Base-by-base conservation (phyloP, 1,140 invertebrate species). In the Mercenaria mercenaria region DNA sequence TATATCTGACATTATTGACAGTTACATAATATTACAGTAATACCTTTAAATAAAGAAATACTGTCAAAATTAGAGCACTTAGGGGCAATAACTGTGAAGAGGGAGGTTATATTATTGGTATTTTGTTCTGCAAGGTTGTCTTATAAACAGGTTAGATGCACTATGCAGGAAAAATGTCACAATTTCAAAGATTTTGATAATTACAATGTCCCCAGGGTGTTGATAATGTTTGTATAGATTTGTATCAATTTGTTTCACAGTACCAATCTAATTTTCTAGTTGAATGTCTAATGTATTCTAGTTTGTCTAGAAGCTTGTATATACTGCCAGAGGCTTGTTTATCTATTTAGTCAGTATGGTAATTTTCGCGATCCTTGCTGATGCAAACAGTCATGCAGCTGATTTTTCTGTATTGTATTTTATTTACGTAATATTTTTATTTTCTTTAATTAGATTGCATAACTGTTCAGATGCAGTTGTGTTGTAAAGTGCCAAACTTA, bases 171-270 rank as follows among this genome's bases (percentile, higher is more conserved):
- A 59, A n/a, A 20, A 13, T 59, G 26, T 59, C 26, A n/a, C 18
- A 59, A 59, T 59, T 59, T 6, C 56, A 59, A 26, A 13, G 18
- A 26, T 59, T 10, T 6, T 59, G 26, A 59, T 59, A 59, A 59
- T 59, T n/a, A n/a, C 6, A 20, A 59, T 59, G 20, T 4, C 56
- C 26, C 4, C 20, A 4, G 20, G 56, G 8, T 26, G 26, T 59
- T 26, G 26, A 59, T 59, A 59, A 20, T n/a, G 26, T 20, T 59
- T 72, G 1, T 1, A 72, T 4, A 39, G 67, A 72, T 64, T 29
- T 64, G 59, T 64, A 64, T 64, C 59, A 64, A n/a, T 56, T 32
- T 72, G 15, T 72, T 72, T 72, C 67, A 72, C 32, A 39, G 10
- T 26, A 72, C 10, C 0, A 15, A 72, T 72, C 67, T 72, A 39